Base-by-base conservation (phyloP, 2,113 vertebrate species). In the Hemichromis elongatus region DNA sequence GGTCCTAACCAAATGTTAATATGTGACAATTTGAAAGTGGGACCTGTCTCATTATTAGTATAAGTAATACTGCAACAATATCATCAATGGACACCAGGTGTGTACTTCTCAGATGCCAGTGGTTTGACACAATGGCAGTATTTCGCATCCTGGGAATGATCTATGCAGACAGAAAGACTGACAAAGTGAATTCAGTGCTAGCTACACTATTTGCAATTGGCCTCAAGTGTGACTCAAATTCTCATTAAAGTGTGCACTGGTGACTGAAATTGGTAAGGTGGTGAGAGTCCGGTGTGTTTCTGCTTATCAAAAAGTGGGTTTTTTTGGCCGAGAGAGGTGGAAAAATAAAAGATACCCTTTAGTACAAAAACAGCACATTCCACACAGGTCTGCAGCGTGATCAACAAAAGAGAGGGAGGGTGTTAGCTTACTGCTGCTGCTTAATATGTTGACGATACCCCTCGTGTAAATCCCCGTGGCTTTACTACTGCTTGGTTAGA, bases 401-500 rank as follows among this genome's bases (percentile, higher is more conserved):
- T 82, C 80, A 63, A 35, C 13, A 53, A 14, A 28, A 18, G 1
- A 40, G 14, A 80, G 86, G 89, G 88, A 82, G 89, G 89, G 88
- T 83, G 88, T 91, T 86, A 79, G 80, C 84, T 87, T 82, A 79
- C 84, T 81, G 70, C 78, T 80, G 59, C 79, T 61, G 79, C 78
- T 84, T 87, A 84, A 90, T 87, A 82, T 88, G 92, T 85, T 90
- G 88, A 83, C 79, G 86, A 92, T 91, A 89, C 87, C 66, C 75
- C 89, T 78, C 30, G 66, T 83, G 81, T 80, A 89, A 90, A 89
- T 91, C 91, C 89, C 80, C 16, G 7, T 59, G 81, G 90, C 88
- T 92, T 93, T 92, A 81, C 81, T 86, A 80, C 70, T 18, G 86
- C 90, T 91, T 87, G 88, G 92, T 85, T 85, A 77, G 90, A 90